A percentile compares a stretch with the other conserved stretches of the same genome.
phyloP scores from a whole-genome alignment of 2,797 vertebrate genomes.

The Microhierax caerulescens region DNA sequence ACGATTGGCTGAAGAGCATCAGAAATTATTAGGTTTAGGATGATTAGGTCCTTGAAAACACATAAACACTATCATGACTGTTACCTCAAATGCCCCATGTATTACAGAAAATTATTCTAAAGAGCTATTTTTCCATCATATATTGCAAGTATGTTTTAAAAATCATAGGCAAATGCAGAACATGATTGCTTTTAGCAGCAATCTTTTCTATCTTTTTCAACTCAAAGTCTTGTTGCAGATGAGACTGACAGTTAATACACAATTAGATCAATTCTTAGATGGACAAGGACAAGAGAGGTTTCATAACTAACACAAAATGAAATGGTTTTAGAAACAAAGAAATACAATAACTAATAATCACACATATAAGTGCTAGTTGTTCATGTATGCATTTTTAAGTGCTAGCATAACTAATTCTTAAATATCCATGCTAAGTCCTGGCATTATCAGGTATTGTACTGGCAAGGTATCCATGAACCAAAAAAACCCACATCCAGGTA shows the following conservation, averaged over 20 bases:
- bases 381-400: neutral
- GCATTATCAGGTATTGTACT: neutral
- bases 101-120: neutral
- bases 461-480: rapidly evolving
- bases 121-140: neutral
- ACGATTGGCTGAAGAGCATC: neutral
- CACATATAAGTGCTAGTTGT: neutral
- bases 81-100: neutral
- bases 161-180: neutral
- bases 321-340: neutral
- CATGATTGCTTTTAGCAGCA: neutral
- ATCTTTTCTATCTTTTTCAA: neutral
- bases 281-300: neutral
- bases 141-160: neutral
- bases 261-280: neutral
- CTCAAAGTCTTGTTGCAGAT: neutral
- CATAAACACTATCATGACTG: neutral
- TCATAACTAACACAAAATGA: neutral
- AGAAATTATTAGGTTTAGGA: neutral
- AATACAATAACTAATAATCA: neutral
- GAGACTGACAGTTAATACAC: neutral
- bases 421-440: neutral
- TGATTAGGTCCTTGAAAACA: neutral
- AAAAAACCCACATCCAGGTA: neutral
- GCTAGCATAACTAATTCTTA: neutral